Conservation (phyloP, 92 coral and sea anemone species). For the Diadumene lineata region DNA sequence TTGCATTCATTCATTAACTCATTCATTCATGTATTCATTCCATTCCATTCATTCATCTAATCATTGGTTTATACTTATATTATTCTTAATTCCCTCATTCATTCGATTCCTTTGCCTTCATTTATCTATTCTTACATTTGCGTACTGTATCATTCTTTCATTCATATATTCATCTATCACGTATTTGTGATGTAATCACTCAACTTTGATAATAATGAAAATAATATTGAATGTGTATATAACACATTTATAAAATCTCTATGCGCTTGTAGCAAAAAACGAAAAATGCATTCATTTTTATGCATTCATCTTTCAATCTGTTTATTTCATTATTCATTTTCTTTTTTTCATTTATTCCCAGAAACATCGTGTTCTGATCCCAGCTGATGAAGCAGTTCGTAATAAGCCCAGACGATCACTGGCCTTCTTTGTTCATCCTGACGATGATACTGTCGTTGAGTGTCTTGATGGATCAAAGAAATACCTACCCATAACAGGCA, state of each 20-base stretch:
- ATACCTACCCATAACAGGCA: slow-evolving; percentile 73
- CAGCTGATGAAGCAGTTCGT: slow-evolving; percentile 64
- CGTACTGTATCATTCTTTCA: not conserved
- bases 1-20: no score
- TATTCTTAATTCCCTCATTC: not conserved
- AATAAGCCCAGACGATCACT: slow-evolving; percentile 67
- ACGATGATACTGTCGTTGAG: slow-evolving; percentile 68
- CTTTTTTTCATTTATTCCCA: slow-evolving; percentile 1
- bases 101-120: not conserved
- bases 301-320: not conserved
- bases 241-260: not conserved
- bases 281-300: not conserved
- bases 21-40: not conserved
- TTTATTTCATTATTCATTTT: not conserved
- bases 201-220: no score
- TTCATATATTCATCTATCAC: not conserved
- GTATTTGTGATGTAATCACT: no score
- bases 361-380: slow-evolving; percentile 92
- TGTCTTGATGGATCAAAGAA: slow-evolving; percentile 84
- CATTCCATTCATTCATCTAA: not conserved
- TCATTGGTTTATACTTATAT: not conserved
- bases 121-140: not conserved
- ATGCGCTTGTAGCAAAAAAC: not conserved
- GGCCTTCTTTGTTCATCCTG: slow-evolving; percentile 88
- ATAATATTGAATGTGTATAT: no score